A percentile compares a stretch with the other conserved stretches of the same genome.
Conservation (phyloP, 2,888 invertebrate genomes). For the Hyles lineata region DNA sequence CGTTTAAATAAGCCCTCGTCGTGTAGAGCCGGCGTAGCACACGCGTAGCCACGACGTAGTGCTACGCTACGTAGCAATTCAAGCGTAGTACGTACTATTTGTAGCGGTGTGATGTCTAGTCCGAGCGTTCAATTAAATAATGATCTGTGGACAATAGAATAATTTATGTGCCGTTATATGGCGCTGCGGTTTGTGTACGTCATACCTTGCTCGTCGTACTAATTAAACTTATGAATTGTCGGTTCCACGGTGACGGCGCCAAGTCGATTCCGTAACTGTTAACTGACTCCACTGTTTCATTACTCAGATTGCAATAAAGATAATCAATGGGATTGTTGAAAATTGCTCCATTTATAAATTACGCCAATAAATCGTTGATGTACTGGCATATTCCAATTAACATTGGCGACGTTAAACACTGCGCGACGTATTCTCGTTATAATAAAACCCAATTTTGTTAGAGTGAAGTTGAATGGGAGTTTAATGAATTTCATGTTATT, state of each 20-base stretch:
- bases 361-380: neutral
- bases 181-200: neutral
- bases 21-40: neutral
- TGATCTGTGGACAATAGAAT: neutral
- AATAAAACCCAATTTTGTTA: neutral
- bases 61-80: neutral
- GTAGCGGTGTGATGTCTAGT: no score
- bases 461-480: neutral
- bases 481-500: neutral
- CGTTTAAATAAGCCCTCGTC: neutral
- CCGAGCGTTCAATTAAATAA: neutral
- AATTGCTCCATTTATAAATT: conserved; percentile 7
- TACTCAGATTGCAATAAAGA: conserved; percentile 7
- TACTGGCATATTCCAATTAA: conserved; percentile 2
- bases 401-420: neutral
- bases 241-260: neutral
- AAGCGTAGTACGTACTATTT: neutral
- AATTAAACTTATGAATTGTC: conserved; percentile 9
- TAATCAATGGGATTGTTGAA: conserved; percentile 14
- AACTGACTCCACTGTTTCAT: conserved; percentile 11
- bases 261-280: conserved; percentile 17
- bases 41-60: neutral
- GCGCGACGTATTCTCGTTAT: neutral
- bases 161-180: neutral
- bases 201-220: neutral